These are phyloP conservation scores for Galerucella nymphaeae DNA, from an alignment of 2,888 invertebrate genomes.

Conservation along the genomic window DNA sequence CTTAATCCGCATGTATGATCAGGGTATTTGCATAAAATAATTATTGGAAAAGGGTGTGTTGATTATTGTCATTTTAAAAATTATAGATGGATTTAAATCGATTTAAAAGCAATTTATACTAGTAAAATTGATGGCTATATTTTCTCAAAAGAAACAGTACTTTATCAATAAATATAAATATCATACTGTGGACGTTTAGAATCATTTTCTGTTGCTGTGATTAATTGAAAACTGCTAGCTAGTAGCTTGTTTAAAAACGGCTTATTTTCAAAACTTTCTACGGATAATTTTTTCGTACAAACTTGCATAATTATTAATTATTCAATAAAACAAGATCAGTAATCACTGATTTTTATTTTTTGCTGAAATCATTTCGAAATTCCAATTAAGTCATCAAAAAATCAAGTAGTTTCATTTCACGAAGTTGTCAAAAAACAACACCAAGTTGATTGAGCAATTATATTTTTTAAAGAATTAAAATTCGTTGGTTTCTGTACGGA, in stretches of 20 bases:
- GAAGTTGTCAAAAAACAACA: conserved; percentile 1
- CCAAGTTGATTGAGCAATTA: conserved; percentile 14
- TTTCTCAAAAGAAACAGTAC: conserved; percentile 37
- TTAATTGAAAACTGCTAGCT: conserved; percentile 22
- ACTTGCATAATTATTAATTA: conserved; percentile 25
- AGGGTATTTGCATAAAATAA: conserved; percentile 43
- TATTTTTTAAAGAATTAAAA: not conserved
- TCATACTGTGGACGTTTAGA: conserved; percentile 24
- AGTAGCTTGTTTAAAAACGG: conserved; percentile 21
- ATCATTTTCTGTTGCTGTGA: conserved; percentile 24
- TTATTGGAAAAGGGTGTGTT: conserved; percentile 42
- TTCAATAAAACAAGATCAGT: conserved; percentile 27
- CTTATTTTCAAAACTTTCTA: conserved; percentile 27
- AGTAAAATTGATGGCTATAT: conserved; percentile 41
- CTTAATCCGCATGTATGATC: conserved; percentile 36
- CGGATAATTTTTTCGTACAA: conserved; percentile 21
- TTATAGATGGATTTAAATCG: conserved; percentile 46
- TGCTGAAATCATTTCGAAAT: conserved; percentile 10
- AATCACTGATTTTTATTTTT: conserved; percentile 13
- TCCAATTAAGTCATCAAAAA: conserved; percentile 13
- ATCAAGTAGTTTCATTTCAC: conserved; percentile 13
- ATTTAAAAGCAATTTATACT: conserved; percentile 46
- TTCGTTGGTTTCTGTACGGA: not conserved
- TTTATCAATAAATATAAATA: conserved; percentile 34
- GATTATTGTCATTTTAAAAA: conserved; percentile 46